Base-by-base conservation (phyloP, 2,888 invertebrate genomes). In the Drosophila parthenogenetica region DNA sequence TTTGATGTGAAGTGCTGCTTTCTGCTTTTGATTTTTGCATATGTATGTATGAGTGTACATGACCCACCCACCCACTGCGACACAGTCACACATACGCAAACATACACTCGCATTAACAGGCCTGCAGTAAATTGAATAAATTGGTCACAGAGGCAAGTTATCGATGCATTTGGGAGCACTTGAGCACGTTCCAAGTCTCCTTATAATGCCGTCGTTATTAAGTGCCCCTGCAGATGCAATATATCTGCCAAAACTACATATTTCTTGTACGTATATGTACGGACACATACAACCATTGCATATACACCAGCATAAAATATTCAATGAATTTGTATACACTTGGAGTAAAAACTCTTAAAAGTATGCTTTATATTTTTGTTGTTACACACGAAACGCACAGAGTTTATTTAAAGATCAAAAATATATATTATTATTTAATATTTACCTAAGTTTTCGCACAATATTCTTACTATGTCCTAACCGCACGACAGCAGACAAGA, bases 151-250 rank as follows among this genome's bases (percentile, higher is more conserved):
- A 81, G 71, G 89, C 79, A 63, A 77, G 87, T 86, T 88, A 88
- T 88, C 85, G 87, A 88, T 88, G 89, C 89, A 83, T 71, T 80
- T 69, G 74, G 86, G 63, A 82, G 45, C 88, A 88, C 89, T 86
- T 86, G 53, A 49, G 87, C 89, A 86, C 89, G 85, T 88, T 79
- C 61, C 40, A 65, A 71, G 59, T 59, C 63, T 48, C 4, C 42
- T 17, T n/a, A 43, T 17, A 61, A 25, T 45, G 48, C 61, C 49
- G 45, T 64, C 25, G 14, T 22, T 63, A 16, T 55, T 59, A 50
- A 70, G 69, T 69, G 61, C 51, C 54, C 39, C 58, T 53, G 59
- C 43, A 59, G 58, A 54, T 55, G 37, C 32, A 49, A 49, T 37
- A 70, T 32, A 22, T 63, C 49, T 46, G 51, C 43, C 53, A 35